Evolutionary conservation across 2,888 invertebrate species (phyloP).

Genomic region (Marronus borbonicus): DNA sequence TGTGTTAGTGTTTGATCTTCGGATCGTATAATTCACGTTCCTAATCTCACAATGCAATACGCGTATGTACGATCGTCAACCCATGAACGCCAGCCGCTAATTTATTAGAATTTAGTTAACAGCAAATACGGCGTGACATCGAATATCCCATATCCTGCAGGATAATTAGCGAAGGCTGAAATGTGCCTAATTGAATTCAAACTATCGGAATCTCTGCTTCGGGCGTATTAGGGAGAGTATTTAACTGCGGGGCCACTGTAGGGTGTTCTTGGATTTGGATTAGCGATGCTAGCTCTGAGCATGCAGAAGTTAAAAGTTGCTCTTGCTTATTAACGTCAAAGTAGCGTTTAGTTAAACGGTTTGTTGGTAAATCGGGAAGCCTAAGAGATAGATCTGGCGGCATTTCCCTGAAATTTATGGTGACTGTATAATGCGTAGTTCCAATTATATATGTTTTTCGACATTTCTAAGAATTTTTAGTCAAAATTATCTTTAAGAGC

Average conservation of each 20-base stretch:
- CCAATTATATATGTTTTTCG: no score
- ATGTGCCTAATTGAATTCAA: slow-evolving; percentile 21
- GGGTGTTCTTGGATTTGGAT: not conserved
- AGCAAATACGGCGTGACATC: slow-evolving; percentile 22
- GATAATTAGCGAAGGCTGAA: slow-evolving; percentile 7
- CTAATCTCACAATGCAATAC: slow-evolving; percentile 11
- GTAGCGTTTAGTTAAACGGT: no score
- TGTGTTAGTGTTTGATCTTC: slow-evolving; percentile 15
- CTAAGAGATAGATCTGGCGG: no score
- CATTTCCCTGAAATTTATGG: no score
- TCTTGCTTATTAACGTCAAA: no score
- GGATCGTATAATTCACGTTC: slow-evolving; percentile 13
- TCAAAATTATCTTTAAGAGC: no score
- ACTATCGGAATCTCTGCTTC: not conserved
- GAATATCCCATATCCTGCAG: not conserved
- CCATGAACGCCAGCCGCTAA: not conserved
- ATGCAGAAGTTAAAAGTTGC: no score
- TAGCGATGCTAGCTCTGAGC: not conserved
- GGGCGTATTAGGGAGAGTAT: not conserved
- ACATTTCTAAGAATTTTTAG: no score
- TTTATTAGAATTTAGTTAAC: slow-evolving; percentile 35
- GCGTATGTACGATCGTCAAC: not conserved
- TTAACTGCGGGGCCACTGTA: not conserved
- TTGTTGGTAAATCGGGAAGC: not conserved
- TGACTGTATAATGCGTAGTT: no score